Evolutionary conservation across 2,113 vertebrate genomes (phyloP), one percentile per base, ranked within the genome.

Genomic region (Paratilapia polleni): DNA sequence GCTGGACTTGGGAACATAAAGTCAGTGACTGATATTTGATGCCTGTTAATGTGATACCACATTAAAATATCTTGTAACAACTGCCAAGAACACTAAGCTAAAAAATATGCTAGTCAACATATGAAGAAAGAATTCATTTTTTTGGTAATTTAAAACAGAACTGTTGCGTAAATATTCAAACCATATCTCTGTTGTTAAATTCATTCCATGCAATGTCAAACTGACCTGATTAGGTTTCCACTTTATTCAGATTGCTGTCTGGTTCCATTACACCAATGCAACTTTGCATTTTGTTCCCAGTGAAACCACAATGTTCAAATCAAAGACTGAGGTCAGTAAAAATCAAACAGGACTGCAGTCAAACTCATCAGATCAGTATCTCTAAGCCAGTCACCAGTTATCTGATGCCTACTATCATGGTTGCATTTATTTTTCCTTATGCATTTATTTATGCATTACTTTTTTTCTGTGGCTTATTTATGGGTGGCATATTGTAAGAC

Each of bases 201-300:
- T 60, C 49, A 79, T 58, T 74, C 60, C 52, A 66, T 41, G 12
- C 17, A 31, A 49, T 84, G 83, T 88, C 86, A 85, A 14, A 75
- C 47, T 82, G 56, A 85, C 84, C 78, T 34, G 61, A 84, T 87
- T n/a, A 38, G 28, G 26, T 24, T 34, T 54, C 38, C 58, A 41
- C 20, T 83, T 68, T 58, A 38, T 80, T 77, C 31, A 66, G 34
- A 43, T 66, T 43, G n/a, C 1, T 17, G 41, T 47, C 64, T 28
- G 15, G 47, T 70, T 49, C 24, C 41, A 70, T 49, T 49, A 28
- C 66, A 49, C 66, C 6, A 49, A 8, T 49, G 66, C 41, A 70
- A 28, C 9, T 47, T 68, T 26, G 41, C 22, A 47, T 61, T 74
- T 74, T 56, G 20, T 34, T 74, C 43, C 24, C 41, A 70, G 24